Conservation (phyloP, 2,888 invertebrate genomes). For the Hydriomena furcata region DNA sequence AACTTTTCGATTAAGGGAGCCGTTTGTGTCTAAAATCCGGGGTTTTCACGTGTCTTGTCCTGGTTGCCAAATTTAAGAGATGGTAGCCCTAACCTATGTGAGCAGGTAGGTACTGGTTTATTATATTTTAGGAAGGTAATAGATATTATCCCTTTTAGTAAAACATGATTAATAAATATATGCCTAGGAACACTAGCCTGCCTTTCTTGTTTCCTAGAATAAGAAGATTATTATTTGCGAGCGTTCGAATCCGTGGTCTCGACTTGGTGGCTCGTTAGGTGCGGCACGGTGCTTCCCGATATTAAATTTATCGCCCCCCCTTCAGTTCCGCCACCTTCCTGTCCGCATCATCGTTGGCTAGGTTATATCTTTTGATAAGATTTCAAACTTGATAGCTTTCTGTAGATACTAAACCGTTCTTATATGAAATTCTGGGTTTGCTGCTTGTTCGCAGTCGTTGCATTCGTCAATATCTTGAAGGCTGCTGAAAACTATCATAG, state of each 20-base stretch:
- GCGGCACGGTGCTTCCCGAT: slow-evolving; percentile 41
- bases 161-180: no score
- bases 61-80: no score
- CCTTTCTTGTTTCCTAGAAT: slow-evolving; percentile 6
- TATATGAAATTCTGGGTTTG: background rate
- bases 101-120: no score
- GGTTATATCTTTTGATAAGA: slow-evolving; percentile 12
- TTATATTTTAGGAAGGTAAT: no score
- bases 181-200: no score
- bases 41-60: no score
- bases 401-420: background rate
- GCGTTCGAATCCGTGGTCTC: slow-evolving; percentile 37
- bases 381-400: slow-evolving; percentile 4
- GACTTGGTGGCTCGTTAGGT: slow-evolving; percentile 47
- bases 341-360: slow-evolving; percentile 20
- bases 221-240: slow-evolving; percentile 14
- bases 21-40: no score
- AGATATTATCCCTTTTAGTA: no score
- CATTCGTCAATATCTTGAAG: background rate
- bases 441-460: no score
- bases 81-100: no score
- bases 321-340: slow-evolving; percentile 40
- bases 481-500: no score
- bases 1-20: no score
- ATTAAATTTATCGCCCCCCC: slow-evolving; percentile 53